phyloP scores from a whole-genome alignment of 2,797 vertebrate species.

The Falco columbarius region DNA sequence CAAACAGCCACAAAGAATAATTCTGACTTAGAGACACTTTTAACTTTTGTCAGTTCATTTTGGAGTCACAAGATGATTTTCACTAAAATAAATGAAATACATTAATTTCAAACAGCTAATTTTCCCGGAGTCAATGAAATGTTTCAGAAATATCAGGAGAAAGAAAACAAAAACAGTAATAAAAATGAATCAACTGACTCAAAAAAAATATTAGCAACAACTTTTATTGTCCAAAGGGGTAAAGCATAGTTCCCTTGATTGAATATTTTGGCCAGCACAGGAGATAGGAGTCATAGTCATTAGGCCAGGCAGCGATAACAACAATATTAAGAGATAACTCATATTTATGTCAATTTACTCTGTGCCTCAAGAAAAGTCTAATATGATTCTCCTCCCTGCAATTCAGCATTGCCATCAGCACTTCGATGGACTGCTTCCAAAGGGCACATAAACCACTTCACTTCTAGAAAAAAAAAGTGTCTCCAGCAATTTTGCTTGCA shows the following conservation, averaged over 20 bases:
- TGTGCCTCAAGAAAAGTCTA: not conserved
- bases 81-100: not conserved
- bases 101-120: not conserved
- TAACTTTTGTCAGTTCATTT: not conserved
- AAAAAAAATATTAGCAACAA: not conserved
- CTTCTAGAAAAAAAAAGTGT: not conserved
- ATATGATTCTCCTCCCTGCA: not conserved
- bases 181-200: slow-evolving; percentile 1
- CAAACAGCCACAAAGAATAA: not conserved
- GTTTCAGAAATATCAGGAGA: not conserved
- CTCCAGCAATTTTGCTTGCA: not conserved
- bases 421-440: not conserved
- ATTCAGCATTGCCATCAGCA: not conserved
- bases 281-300: not conserved
- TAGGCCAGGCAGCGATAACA: not conserved
- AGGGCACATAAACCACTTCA: not conserved
- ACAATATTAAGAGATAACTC: slow-evolving; percentile 57
- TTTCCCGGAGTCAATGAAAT: not conserved
- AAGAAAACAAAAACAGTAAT: not conserved
- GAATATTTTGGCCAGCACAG: not conserved
- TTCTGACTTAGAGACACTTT: not conserved
- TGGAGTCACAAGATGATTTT: not conserved
- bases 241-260: not conserved
- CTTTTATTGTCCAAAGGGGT: not conserved
- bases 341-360: slow-evolving; percentile 21